Conservation (phyloP, 1,140 invertebrate species). For the Oscheius sp. region DNA sequence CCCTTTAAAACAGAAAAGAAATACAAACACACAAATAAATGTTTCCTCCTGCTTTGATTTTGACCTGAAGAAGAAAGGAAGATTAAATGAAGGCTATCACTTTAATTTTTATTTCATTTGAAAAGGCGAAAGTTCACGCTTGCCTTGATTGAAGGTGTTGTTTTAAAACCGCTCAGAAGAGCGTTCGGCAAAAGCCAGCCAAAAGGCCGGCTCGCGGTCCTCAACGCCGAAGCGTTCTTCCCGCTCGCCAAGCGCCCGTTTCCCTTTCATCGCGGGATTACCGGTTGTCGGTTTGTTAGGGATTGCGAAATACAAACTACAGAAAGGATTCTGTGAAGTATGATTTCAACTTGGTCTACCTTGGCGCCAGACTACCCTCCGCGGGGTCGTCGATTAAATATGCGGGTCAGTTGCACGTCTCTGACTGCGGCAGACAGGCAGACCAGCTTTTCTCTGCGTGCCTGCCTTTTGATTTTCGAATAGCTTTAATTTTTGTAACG, state of each 20-base stretch:
- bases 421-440: neutral
- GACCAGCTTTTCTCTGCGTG: neutral
- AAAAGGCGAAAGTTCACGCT: no score
- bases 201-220: slow-evolving; percentile 19
- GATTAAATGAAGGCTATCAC: no score
- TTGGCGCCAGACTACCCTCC: neutral
- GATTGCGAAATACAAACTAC: slow-evolving; percentile 29
- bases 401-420: neutral
- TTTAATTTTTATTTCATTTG: no score
- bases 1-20: no score
- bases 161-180: slow-evolving; percentile 27
- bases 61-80: no score
- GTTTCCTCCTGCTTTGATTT: no score
- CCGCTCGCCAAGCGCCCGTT: slow-evolving; percentile 22
- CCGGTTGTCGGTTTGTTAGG: slow-evolving; percentile 15
- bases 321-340: slow-evolving; percentile 35
- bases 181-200: slow-evolving; percentile 17
- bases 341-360: slow-evolving; percentile 2
- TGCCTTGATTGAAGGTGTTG: no score
- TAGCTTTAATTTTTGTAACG: neutral
- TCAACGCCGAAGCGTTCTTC: slow-evolving; percentile 23
- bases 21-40: no score
- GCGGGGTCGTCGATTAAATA: neutral
- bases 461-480: neutral
- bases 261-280: slow-evolving; percentile 26